Evolutionary conservation across 2,113 vertebrate species (phyloP), one percentile per base, ranked within the genome.

Genomic region (Calyptommatus sinebrachiatus): DNA sequence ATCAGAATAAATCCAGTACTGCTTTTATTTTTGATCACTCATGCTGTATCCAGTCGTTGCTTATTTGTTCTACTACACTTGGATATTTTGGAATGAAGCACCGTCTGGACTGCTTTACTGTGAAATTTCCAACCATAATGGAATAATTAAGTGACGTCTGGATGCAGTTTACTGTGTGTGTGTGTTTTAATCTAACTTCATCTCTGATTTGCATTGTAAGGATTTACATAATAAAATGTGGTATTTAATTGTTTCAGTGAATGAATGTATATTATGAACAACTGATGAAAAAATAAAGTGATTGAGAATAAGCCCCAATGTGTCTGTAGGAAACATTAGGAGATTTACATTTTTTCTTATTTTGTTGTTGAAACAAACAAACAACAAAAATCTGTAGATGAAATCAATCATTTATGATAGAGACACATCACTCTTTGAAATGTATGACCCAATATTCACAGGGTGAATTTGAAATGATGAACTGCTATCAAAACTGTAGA

Each of bases 351-450:
- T 75, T 73, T 41, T 5, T 41, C 87, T 84, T 85, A 31, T 73
- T 21, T 80, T 83, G 63, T 77, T 61, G 83, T 78, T 81, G 61
- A 12, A 80, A 85, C 81, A 78, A 50, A 57, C 53, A 57, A 57
- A 57, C 53, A 57, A 18, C 53, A 26, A 72, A 71, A 73, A 68
- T 73, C 20, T 67, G 9, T 74, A 24, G 31, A 16, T 86, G 74
- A 88, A 87, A 84, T 65, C 73, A 84, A 78, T 20, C 79, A 7
- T n/a, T 87, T 80, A 69, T 85, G 68, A 35, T 48, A 76, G 61
- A 16, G 2, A 0, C 0, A 50, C 79, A 24, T 77, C 74, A 82
- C 80, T 80, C 73, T 71, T 77, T 50, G 53, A 86, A 85, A 84
- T 63, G 48, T 83, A 86, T 69, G 45, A 0, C 81, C 45, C 41